These are phyloP conservation scores for Pseudachorutes palmiensis DNA, from an alignment of 1,140 invertebrate species.

Conservation along the genomic window DNA sequence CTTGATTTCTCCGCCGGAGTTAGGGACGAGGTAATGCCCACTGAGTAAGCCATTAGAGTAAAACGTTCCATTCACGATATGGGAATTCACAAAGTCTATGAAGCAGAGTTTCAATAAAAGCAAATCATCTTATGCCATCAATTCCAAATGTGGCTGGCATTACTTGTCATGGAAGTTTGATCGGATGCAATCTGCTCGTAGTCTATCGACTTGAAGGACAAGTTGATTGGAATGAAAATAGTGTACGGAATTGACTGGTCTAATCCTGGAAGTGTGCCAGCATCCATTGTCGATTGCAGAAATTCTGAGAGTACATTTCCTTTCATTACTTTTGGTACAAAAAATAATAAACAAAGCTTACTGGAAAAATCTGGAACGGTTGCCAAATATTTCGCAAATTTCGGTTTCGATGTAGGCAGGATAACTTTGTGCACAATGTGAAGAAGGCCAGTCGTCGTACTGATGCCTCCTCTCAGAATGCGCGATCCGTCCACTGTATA, in stretches of 20 bases:
- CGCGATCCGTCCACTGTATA: constrained; percentile 28
- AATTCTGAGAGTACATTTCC: constrained; percentile 14
- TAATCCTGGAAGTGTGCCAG: constrained; percentile 3
- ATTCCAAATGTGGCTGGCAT: not conserved
- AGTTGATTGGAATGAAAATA: constrained; percentile 24
- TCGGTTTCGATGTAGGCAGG: constrained; percentile 23
- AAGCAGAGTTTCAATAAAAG: constrained; percentile 5
- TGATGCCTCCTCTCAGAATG: constrained; percentile 27
- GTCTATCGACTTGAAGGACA: constrained; percentile 8
- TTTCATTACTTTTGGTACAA: not conserved
- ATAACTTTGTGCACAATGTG: constrained; percentile 33
- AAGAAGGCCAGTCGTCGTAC: constrained; percentile 23
- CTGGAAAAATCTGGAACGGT: constrained; percentile 29
- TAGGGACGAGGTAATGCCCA: constrained; percentile 29
- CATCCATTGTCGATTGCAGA: constrained; percentile 10
- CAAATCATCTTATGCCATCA: not conserved
- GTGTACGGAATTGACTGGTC: constrained; percentile 15
- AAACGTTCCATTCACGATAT: constrained; percentile 35
- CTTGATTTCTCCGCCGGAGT: constrained; percentile 34
- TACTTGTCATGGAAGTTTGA: constrained; percentile 15
- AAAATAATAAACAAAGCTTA: constrained; percentile 17
- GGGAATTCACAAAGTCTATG: constrained; percentile 34
- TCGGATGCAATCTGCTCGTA: constrained; percentile 3
- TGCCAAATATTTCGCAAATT: constrained; percentile 21
- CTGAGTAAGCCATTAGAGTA: constrained; percentile 31